These are phyloP conservation scores for Oophaga sylvatica DNA, from an alignment of 2,797 vertebrate species.

Conservation along the genomic window DNA sequence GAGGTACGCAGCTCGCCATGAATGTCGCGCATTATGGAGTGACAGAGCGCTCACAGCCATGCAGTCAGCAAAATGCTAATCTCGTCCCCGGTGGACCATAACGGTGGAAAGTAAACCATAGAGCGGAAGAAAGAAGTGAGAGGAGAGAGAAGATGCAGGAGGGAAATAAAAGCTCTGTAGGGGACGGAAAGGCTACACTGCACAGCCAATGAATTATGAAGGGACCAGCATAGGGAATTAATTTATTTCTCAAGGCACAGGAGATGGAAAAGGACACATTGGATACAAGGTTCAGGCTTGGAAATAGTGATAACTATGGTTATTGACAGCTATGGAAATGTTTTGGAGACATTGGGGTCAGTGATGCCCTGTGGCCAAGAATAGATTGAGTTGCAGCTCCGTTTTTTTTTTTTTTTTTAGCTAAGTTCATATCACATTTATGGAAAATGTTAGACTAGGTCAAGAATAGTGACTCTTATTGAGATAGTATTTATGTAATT, in stretches of 20 bases:
- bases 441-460: background rate
- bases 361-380: constrained; percentile 17
- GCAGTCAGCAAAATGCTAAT: constrained; percentile 61
- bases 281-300: constrained; percentile 1
- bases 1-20: constrained; percentile 5
- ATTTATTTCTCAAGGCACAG: constrained; percentile 42
- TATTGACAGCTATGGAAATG: background rate
- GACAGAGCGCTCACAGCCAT: constrained; percentile 26
- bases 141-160: constrained; percentile 32
- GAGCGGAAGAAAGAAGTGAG: constrained; percentile 50
- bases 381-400: constrained; percentile 20
- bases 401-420: constrained; percentile 22
- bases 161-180: constrained; percentile 39
- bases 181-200: constrained; percentile 45
- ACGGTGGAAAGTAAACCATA: constrained; percentile 37
- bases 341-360: constrained; percentile 19
- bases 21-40: constrained; percentile 42
- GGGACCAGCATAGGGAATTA: constrained; percentile 42
- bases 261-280: constrained; percentile 34
- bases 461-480: constrained; percentile 5
- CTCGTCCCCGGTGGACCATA: constrained; percentile 26
- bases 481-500: background rate
- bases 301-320: background rate
- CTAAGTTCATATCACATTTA: constrained; percentile 6
- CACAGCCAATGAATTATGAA: constrained; percentile 55